Conservation (phyloP, 2,113 vertebrate genomes). For the Spilogale gracilis region DNA sequence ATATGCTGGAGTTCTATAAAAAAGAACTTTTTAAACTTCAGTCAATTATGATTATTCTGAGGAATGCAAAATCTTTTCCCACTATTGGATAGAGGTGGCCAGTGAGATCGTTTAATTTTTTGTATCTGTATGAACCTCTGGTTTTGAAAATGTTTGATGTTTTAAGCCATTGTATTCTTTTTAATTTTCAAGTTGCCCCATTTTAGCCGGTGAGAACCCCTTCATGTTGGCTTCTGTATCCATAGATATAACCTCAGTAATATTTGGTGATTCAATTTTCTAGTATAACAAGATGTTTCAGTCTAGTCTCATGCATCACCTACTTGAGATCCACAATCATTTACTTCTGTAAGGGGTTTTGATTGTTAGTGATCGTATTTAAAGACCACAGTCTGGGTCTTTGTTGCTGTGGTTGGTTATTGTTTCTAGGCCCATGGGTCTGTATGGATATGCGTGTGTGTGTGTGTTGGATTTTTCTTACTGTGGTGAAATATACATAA, state of each 20-base stretch:
- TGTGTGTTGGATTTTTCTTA: not conserved
- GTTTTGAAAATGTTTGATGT: slow-evolving; percentile 37
- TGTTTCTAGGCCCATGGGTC: not conserved
- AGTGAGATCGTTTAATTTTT: not conserved
- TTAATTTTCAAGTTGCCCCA: not conserved
- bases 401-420: not conserved
- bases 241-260: not conserved
- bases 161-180: slow-evolving; percentile 21
- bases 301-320: not conserved
- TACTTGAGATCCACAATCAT: not conserved
- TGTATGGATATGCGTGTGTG: not conserved
- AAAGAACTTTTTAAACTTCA: not conserved
- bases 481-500: not conserved
- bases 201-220: not conserved
- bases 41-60: not conserved
- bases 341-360: slow-evolving; percentile 34
- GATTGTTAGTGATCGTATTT: slow-evolving; percentile 29
- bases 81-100: not conserved
- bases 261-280: not conserved
- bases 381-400: not conserved
- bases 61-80: not conserved
- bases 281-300: not conserved
- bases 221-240: not conserved
- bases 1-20: not conserved
- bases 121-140: not conserved